Conservation (phyloP, 2,113 vertebrate genomes). For the Ahaetulla prasina region DNA sequence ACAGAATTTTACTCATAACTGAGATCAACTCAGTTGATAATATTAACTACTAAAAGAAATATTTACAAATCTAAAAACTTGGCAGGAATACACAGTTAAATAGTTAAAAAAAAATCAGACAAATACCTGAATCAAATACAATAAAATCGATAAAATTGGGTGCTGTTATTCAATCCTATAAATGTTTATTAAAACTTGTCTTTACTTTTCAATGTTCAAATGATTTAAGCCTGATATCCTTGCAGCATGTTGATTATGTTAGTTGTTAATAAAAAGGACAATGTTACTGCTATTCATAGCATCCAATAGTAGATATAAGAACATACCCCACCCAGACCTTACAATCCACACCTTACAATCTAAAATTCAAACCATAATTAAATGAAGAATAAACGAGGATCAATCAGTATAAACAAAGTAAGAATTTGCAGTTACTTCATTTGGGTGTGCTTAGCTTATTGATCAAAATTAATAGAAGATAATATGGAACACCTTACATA, state of each 20-base stretch:
- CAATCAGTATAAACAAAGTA: neutral
- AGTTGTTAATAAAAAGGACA: neutral
- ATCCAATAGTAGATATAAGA: too few relatives aligned
- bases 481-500: neutral
- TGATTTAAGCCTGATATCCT: neutral
- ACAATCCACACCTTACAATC: neutral
- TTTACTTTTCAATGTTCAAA: neutral
- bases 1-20: neutral
- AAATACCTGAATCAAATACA: neutral
- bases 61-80: neutral
- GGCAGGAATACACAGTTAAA: neutral
- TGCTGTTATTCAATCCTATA: neutral
- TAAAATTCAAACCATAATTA: neutral
- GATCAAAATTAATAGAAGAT: too few relatives aligned
- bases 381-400: neutral
- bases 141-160: neutral
- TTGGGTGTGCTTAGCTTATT: neutral
- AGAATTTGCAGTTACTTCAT: neutral
- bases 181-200: neutral
- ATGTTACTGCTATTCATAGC: neutral
- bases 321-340: neutral
- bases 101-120: neutral
- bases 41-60: neutral
- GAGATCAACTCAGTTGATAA: neutral
- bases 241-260: neutral